Conservation (phyloP, 2,797 vertebrate species). For the Molossus molossus region DNA sequence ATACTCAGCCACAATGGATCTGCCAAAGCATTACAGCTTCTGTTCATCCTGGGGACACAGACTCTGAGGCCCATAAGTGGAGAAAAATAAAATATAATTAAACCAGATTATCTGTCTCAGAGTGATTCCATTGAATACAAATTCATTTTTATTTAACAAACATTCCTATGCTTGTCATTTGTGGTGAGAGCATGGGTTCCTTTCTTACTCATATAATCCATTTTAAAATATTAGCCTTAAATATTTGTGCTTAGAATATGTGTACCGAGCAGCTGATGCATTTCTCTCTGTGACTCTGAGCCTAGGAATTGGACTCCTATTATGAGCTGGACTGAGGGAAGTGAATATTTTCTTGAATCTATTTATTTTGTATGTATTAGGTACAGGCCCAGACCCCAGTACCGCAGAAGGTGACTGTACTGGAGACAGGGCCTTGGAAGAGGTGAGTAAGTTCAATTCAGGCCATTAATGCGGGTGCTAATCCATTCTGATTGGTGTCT, state of each 20-base stretch:
- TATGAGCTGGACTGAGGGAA: background rate
- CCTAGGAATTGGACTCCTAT: background rate
- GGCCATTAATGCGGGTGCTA: background rate
- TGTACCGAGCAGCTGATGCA: background rate
- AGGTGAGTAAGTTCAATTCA: background rate
- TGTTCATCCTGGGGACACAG: background rate
- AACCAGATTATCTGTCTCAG: background rate
- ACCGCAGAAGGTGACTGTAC: background rate
- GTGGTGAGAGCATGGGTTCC: background rate
- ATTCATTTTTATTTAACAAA: slow-evolving; percentile 1
- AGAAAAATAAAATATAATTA: background rate
- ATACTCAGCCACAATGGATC: background rate
- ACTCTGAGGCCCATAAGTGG: too few relatives aligned
- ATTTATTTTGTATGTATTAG: too few relatives aligned
- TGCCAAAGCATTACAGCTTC: background rate
- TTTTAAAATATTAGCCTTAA: background rate
- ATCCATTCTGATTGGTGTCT: background rate
- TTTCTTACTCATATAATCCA: background rate
- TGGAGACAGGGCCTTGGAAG: background rate
- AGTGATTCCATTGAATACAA: background rate
- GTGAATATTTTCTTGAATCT: too few relatives aligned
- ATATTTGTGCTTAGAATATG: background rate
- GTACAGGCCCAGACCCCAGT: background rate
- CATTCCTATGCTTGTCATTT: background rate
- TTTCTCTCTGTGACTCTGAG: background rate